Base-by-base conservation (phyloP, 2,888 invertebrate genomes). In the Thymelicus sylvestris region DNA sequence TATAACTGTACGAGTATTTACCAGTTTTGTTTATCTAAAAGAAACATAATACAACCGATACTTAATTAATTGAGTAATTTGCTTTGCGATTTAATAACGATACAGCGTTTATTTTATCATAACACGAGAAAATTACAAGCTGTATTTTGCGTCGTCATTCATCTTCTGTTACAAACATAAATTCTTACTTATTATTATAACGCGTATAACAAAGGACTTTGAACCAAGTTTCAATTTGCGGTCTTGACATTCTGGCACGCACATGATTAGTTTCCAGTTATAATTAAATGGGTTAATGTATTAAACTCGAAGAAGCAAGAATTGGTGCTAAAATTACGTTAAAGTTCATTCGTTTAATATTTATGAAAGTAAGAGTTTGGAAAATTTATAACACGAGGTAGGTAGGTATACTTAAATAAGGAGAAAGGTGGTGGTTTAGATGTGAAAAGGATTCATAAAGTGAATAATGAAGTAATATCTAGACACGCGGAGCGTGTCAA, bases 261-360 rank as follows among this genome's bases (percentile, higher is more conserved):
- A 69, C 69, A 69, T 69, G 69, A 69, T 69, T 69, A 69, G 69
- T 69, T 69, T 69, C 48, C 59, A 69, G 70, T 66, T 70, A 70
- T 71, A 71, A 71, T 71, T 71, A 71, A 71, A 71, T 31, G 65
- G 66, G 60, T 71, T 71, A 66, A 71, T 66, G 70, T 71, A 71
- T 71, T 71, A 71, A 71, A 71, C 41, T 71, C 61, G 13, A 66
- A 71, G 64, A 48, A 59, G 62, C 47, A 44, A 69, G 24, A 44
- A 47, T 63, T 44, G 24, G 63, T 63, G 55, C 39, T 50, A 62
- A 64, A 63, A 59, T 62, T 63, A 55, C 39, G 55, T 63, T 57
- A 47, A 62, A 63, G 84, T 85, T 57, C 13, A 38, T 38, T 38
- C 6, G 38, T 57, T 57, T 7, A 13, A 57, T 57, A 52, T 12